Percentiles rank a stretch among this genome's conserved stretches.
Evolutionary conservation across 2,888 invertebrate genomes (phyloP).

Genomic region (Sarcophaga subvicina): DNA sequence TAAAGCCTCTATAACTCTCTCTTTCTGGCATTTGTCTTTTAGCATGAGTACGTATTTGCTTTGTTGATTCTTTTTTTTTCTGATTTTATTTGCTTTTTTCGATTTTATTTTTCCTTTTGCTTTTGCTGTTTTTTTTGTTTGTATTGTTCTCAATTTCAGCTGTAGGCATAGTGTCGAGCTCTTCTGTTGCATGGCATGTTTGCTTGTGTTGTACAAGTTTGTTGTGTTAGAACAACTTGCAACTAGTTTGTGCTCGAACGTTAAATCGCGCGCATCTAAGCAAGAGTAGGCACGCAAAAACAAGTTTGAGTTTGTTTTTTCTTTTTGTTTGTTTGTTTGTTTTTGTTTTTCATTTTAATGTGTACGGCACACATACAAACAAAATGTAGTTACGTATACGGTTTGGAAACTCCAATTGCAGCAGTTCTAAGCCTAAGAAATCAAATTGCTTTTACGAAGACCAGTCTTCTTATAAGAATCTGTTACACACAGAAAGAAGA

Average conservation of each 20-base stretch:
- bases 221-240: constrained; percentile 71
- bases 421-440: constrained; percentile 25
- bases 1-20: background rate
- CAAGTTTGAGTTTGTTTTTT: constrained; percentile 68
- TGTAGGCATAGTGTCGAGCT: constrained; percentile 64
- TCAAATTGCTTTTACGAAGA: constrained; percentile 62
- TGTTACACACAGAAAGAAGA: constrained; percentile 7
- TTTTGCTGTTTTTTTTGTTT: constrained; percentile 21
- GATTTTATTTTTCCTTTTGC: background rate
- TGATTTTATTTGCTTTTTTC: no score
- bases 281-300: constrained; percentile 78
- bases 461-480: constrained; percentile 57
- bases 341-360: background rate
- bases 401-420: constrained; percentile 51
- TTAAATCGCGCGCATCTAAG: constrained; percentile 80
- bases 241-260: constrained; percentile 82
- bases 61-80: background rate
- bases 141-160: constrained; percentile 54
- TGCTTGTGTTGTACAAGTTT: constrained; percentile 9
- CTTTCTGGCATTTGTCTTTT: background rate
- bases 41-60: background rate
- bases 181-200: constrained; percentile 64
- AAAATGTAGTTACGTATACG: background rate
- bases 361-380: constrained; percentile 38
- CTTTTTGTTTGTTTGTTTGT: background rate